Evolutionary conservation across 1,140 invertebrate genomes (phyloP).

Genomic region (Oncopeltus fasciatus): DNA sequence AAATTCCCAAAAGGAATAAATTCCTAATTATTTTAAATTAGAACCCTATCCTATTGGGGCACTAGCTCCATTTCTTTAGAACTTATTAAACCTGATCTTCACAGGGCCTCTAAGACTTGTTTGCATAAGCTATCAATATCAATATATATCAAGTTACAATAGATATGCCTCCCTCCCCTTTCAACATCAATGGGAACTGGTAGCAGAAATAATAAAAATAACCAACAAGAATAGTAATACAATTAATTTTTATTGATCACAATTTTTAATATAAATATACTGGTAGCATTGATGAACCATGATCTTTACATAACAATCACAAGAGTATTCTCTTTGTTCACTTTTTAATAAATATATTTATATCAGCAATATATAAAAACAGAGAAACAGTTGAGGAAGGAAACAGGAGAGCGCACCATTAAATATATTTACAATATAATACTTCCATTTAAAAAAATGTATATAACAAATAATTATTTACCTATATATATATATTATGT

Average conservation of each 20-base stretch:
- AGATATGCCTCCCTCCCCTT: too few relatives aligned
- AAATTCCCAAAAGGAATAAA: too few relatives aligned
- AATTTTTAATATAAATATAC: conserved; percentile 17
- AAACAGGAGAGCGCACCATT: conserved; percentile 14
- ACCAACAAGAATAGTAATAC: not conserved
- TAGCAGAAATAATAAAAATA: too few relatives aligned
- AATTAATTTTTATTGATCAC: conserved; percentile 21
- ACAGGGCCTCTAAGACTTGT: too few relatives aligned
- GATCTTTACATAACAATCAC: conserved; percentile 2
- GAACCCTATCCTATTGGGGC: too few relatives aligned
- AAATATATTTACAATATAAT: conserved; percentile 22
- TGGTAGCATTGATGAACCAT: conserved; percentile 5
- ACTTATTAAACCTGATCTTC: too few relatives aligned
- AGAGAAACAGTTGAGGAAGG: conserved; percentile 5
- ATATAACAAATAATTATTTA: conserved; percentile 16
- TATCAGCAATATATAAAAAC: conserved; percentile 21
- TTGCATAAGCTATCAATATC: too few relatives aligned
- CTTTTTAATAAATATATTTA: conserved; percentile 21
- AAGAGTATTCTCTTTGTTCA: conserved; percentile 12
- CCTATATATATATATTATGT: conserved; percentile 17
- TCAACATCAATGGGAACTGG: too few relatives aligned
- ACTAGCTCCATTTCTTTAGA: too few relatives aligned
- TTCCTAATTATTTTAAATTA: too few relatives aligned
- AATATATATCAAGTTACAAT: too few relatives aligned
- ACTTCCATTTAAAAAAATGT: conserved; percentile 18